phyloP scores from a whole-genome alignment of 2,797 vertebrate species.

The Sebastes hopkinsi region DNA sequence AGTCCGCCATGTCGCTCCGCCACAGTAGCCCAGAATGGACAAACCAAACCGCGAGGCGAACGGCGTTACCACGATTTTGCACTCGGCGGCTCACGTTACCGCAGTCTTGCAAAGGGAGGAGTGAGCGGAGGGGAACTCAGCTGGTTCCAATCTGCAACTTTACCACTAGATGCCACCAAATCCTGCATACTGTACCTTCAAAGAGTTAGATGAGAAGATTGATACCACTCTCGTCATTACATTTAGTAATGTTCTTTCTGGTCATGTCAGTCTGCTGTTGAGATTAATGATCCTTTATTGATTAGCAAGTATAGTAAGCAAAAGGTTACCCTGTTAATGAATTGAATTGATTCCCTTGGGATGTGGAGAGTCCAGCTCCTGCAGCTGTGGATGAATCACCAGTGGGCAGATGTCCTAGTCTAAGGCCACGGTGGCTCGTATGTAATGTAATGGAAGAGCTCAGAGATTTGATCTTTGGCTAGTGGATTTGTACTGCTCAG shows the following conservation, averaged over 20 bases:
- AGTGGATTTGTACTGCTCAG: constrained; percentile 47
- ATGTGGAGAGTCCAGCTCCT: background rate
- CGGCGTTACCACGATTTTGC: no score
- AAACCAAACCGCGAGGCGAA: no score
- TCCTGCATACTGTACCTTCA: no score
- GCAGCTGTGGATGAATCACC: constrained; percentile 1
- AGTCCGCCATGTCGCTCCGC: no score
- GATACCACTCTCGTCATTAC: background rate
- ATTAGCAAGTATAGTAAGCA: background rate
- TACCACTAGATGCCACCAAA: no score
- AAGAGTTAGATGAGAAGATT: no score
- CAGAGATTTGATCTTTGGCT: constrained; percentile 30
- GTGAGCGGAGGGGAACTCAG: no score
- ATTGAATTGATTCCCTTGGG: constrained; percentile 24
- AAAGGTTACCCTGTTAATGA: constrained; percentile 30
- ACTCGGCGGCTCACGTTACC: no score
- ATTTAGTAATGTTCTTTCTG: background rate
- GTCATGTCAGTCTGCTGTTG: background rate
- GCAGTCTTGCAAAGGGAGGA: no score
- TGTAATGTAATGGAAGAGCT: constrained; percentile 11
- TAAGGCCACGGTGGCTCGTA: background rate
- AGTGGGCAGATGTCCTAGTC: background rate
- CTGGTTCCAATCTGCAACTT: no score
- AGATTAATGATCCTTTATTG: constrained; percentile 18
- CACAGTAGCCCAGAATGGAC: no score